Evolutionary conservation across 2,797 vertebrate species (phyloP), one percentile per base, ranked within the genome.

Genomic region (Danio jaintianensis): DNA sequence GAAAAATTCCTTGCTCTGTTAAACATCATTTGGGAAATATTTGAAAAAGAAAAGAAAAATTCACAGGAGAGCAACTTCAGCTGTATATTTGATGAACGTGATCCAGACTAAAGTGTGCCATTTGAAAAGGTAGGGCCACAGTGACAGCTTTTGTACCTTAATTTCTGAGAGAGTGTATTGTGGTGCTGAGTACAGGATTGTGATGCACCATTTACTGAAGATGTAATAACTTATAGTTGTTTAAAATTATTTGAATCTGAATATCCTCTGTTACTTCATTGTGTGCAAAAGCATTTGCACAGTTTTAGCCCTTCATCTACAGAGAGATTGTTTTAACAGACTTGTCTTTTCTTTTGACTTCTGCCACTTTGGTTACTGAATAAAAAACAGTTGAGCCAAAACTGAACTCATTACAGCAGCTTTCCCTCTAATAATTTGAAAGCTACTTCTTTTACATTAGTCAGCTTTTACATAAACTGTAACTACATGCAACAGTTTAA

Each of bases 311-410:
- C 2, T 67, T 68, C 13, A 68, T 50, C 22, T 16, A n/a, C 13
- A 36, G 43, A 47, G 45, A 68, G 53, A 72, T 5, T 43, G 38
- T 16, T 71, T 71, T 22, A 43, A 56, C n/a, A 56, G 2, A 20
- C 11, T 71, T 53, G 12, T 36, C 22, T 36, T 61, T 61, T 61
- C 6, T 38, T 61, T 64, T 3, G 43, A 67, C 48, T 67, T 48
- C 16, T 67, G 45, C 7, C 13, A 29, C 48, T 29, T 48, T 5
- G 4, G 43, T 64, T 67, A 7, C 20, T 48, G 43, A 45, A 48
- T n/a, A n/a, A n/a, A n/a, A n/a, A n/a, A n/a, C n/a, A n/a, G n/a
- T 50, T 68, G 20, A 36, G 22, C 45, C 64, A 48, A 68, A 50
- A 50, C 13, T 68, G 47, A 45, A 45, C 42, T 16, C 45, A 16